A percentile compares a stretch with the other conserved stretches of the same genome.
These are phyloP conservation scores for Zalophus californianus DNA, from an alignment of 2,797 vertebrate species.

Conservation along the genomic window DNA sequence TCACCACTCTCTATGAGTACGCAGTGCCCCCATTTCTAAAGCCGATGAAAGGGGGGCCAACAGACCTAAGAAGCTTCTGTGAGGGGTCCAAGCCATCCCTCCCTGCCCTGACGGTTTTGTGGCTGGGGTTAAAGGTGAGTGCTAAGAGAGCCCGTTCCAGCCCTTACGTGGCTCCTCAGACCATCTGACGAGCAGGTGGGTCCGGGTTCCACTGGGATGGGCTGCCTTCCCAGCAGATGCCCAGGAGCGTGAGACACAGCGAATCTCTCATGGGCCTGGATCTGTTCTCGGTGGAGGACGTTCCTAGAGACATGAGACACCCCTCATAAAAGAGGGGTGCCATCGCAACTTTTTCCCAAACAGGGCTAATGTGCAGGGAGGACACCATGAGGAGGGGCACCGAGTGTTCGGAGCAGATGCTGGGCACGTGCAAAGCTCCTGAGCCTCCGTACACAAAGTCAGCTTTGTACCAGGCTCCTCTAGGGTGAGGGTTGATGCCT, in stretches of 20 bases:
- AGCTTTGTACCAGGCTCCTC: neutral
- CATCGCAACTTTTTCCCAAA: neutral
- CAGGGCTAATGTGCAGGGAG: neutral
- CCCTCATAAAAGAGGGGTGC: neutral
- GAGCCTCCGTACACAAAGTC: neutral
- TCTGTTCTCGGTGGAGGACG: neutral
- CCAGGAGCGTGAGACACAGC: neutral
- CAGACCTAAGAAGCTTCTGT: neutral
- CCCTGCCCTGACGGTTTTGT: neutral
- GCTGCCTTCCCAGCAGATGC: neutral
- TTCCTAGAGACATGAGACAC: neutral
- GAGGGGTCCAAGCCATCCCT: neutral
- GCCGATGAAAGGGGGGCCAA: neutral
- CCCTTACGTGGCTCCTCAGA: neutral
- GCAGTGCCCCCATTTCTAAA: neutral
- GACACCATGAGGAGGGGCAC: neutral
- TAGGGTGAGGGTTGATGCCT: neutral
- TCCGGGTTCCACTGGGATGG: fast-evolving
- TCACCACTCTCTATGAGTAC: neutral
- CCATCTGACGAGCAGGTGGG: neutral
- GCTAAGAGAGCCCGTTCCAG: neutral
- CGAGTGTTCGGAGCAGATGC: neutral
- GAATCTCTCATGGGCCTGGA: neutral
- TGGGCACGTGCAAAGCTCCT: neutral
- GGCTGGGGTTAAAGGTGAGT: neutral